These are phyloP conservation scores for Characodon lateralis DNA, from an alignment of 2,797 vertebrate species.

Conservation along the genomic window DNA sequence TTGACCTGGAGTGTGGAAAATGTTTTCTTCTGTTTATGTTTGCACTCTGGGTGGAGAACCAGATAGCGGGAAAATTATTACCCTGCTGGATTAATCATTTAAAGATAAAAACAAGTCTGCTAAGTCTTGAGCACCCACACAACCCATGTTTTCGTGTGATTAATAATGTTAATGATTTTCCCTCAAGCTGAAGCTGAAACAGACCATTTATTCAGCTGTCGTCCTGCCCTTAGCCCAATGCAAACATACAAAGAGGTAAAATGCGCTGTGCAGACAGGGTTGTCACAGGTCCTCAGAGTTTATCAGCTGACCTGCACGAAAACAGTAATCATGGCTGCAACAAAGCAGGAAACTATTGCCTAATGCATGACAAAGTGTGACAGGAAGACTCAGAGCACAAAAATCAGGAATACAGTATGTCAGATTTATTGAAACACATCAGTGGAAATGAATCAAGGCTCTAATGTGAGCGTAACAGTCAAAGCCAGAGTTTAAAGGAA, in stretches of 20 bases:
- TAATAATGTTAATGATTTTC: slow-evolving; percentile 66
- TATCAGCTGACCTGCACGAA: slow-evolving; percentile 16
- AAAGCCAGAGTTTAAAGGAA: slow-evolving; percentile 25
- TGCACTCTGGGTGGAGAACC: slow-evolving; percentile 23
- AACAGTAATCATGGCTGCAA: slow-evolving; percentile 4
- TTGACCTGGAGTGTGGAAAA: background rate
- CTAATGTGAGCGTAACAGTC: slow-evolving; percentile 41
- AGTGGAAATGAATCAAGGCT: slow-evolving; percentile 9
- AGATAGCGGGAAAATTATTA: slow-evolving; percentile 48
- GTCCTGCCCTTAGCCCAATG: slow-evolving; percentile 8
- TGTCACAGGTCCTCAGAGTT: background rate
- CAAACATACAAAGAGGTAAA: slow-evolving; percentile 1
- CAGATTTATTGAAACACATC: slow-evolving; percentile 44
- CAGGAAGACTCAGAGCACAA: background rate
- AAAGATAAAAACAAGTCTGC: slow-evolving; percentile 50
- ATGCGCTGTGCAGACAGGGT: background rate
- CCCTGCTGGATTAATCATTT: slow-evolving; percentile 61
- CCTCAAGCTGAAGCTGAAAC: slow-evolving; percentile 43
- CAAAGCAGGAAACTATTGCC: background rate
- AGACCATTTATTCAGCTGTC: slow-evolving; percentile 43
- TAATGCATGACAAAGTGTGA: background rate
- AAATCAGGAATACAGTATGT: slow-evolving; percentile 7
- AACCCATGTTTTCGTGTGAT: slow-evolving; percentile 41
- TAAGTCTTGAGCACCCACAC: slow-evolving; percentile 41
- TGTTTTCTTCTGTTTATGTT: slow-evolving; percentile 10